phyloP scores from a whole-genome alignment of 1,140 invertebrate genomes.

The Lanistes nyassanus region DNA sequence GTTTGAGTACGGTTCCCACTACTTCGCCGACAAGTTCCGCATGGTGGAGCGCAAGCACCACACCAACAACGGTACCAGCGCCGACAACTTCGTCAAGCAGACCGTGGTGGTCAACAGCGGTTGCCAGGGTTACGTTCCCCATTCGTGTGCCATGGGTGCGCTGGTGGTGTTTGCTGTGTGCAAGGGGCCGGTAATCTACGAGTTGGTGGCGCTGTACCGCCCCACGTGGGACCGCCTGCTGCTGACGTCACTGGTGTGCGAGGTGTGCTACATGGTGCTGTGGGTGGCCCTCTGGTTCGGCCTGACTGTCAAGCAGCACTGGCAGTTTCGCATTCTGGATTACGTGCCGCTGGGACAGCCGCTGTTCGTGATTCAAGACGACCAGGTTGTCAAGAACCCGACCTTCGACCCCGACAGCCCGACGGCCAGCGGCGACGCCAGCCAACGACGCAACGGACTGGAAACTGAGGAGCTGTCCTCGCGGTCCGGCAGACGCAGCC shows the following conservation, averaged over 20 bases:
- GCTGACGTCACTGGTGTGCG: slow-evolving; percentile 46
- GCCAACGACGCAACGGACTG: slow-evolving; percentile 1
- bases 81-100: slow-evolving; percentile 43
- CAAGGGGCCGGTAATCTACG: slow-evolving; percentile 53
- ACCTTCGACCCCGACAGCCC: slow-evolving; percentile 28
- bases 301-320: slow-evolving; percentile 55
- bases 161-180: slow-evolving; percentile 45
- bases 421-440: not conserved
- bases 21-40: slow-evolving; percentile 51
- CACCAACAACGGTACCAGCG: slow-evolving; percentile 4
- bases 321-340: slow-evolving; percentile 56
- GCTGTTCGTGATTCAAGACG: slow-evolving; percentile 41
- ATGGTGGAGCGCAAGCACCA: slow-evolving; percentile 46
- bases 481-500: slow-evolving; percentile 4
- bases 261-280: slow-evolving; percentile 52
- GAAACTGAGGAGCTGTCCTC: slow-evolving; percentile 1
- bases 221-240: slow-evolving; percentile 44
- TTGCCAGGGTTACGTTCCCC: slow-evolving; percentile 54
- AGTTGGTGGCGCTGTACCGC: slow-evolving; percentile 48
- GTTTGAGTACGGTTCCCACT: slow-evolving; percentile 53
- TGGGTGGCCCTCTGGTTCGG: slow-evolving; percentile 58
- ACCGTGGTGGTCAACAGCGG: slow-evolving; percentile 39
- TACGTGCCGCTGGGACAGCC: slow-evolving; percentile 50
- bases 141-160: slow-evolving; percentile 48
- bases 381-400: slow-evolving; percentile 40